Percentiles rank a stretch among this genome's conserved stretches.
phyloP scores from a whole-genome alignment of 2,888 invertebrate genomes.

The Thecocarcelia acutangulata region DNA sequence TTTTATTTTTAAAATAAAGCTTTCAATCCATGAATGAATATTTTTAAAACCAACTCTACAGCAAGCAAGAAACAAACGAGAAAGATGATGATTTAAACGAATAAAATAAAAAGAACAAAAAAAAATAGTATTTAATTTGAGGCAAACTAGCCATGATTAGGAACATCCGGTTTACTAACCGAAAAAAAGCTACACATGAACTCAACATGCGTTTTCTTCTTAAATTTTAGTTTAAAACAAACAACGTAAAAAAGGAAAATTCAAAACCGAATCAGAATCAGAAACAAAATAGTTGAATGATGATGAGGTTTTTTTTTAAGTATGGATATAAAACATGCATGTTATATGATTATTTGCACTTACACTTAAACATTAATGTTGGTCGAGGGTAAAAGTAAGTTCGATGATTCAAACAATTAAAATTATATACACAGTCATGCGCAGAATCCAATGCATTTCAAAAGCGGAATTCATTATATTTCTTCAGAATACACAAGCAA shows the following conservation, averaged over 20 bases:
- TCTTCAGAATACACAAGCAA: too few species aligned
- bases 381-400: constrained; percentile 10
- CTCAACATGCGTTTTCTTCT: constrained; percentile 57
- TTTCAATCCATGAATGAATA: constrained; percentile 54
- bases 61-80: constrained; percentile 28
- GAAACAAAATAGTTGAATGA: constrained; percentile 40
- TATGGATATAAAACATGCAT: constrained; percentile 21
- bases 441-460: too few species aligned
- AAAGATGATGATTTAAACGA: constrained; percentile 44
- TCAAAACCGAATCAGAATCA: constrained; percentile 45
- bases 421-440: too few species aligned
- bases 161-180: constrained; percentile 82
- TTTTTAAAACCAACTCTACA: constrained; percentile 13
- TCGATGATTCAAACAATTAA: not conserved
- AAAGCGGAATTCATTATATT: too few species aligned
- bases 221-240: constrained; percentile 30
- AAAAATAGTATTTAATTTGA: constrained; percentile 79
- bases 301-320: constrained; percentile 20
- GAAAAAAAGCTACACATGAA: constrained; percentile 75
- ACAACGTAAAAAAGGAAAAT: constrained; percentile 53
- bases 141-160: constrained; percentile 81
- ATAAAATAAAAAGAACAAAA: constrained; percentile 31
- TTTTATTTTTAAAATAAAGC: constrained; percentile 44
- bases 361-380: constrained; percentile 6
- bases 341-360: constrained; percentile 44